phyloP scores from a whole-genome alignment of 2,113 vertebrate species.

The Lasiurus borealis region DNA sequence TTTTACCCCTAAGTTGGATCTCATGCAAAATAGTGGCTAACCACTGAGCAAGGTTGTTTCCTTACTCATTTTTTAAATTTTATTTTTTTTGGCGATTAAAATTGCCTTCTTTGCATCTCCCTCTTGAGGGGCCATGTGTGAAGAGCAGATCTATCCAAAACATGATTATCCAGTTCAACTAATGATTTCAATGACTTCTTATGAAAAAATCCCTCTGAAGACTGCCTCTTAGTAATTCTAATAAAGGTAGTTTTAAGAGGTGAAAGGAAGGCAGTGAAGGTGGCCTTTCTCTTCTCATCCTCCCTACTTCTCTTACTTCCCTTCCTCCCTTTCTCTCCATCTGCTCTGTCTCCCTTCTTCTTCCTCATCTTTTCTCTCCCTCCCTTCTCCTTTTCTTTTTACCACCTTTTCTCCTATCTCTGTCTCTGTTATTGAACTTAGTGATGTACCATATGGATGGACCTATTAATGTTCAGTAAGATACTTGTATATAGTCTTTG shows the following conservation, averaged over 20 bases:
- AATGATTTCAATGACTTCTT: slow-evolving; percentile 13
- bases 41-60: not conserved
- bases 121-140: not conserved
- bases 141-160: not conserved
- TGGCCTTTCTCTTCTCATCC: not conserved
- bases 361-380: not conserved
- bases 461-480: not conserved
- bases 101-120: not conserved
- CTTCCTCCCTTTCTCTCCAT: not conserved
- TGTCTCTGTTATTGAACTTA: not conserved
- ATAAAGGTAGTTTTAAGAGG: not conserved
- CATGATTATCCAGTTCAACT: not conserved
- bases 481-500: not conserved
- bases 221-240: not conserved
- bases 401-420: not conserved
- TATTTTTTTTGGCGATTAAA: not conserved
- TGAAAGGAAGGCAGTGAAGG: not conserved
- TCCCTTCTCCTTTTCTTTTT: not conserved
- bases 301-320: not conserved
- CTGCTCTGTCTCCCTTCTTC: not conserved
- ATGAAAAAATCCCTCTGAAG: slow-evolving; percentile 24
- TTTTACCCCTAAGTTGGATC: not conserved
- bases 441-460: not conserved
- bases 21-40: slow-evolving; percentile 10
- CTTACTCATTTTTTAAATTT: not conserved